phyloP scores from a whole-genome alignment of 1,140 invertebrate genomes.

The Lethrus apterus region DNA sequence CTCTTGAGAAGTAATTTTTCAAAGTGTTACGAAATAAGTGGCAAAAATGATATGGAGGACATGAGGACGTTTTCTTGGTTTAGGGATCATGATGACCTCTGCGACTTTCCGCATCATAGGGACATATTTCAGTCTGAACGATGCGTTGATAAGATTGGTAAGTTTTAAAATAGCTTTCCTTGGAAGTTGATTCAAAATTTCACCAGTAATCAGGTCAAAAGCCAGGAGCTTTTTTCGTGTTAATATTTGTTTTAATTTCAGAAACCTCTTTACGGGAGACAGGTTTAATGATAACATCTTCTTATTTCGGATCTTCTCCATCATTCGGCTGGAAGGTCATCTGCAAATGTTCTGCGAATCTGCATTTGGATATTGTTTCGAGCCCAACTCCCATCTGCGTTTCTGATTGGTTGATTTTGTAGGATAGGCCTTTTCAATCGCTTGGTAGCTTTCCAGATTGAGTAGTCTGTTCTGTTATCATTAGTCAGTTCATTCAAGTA shows the following conservation, averaged over 20 bases:
- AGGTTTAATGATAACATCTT: neutral
- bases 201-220: conserved; percentile 29
- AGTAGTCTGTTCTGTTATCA: conserved; percentile 12
- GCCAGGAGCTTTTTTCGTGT: conserved; percentile 26
- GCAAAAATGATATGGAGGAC: conserved; percentile 32
- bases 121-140: conserved; percentile 19
- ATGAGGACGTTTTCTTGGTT: conserved; percentile 31
- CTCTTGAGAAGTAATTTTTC: conserved; percentile 32
- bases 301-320: neutral
- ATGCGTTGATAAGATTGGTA: conserved; percentile 18
- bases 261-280: neutral
- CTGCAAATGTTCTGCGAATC: neutral
- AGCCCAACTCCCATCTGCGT: conserved; percentile 11
- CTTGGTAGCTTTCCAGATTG: conserved; percentile 21
- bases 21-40: conserved; percentile 32
- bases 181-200: conserved; percentile 26
- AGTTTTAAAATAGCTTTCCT: conserved; percentile 22
- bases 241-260: conserved; percentile 4
- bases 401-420: conserved; percentile 16
- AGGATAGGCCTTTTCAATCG: conserved; percentile 13
- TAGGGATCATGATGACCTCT: conserved; percentile 32
- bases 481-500: conserved; percentile 14
- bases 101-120: conserved; percentile 35
- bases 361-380: neutral
- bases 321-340: neutral